Conservation (phyloP, 2,113 vertebrate species). For the Chamaetylas fuelleborni region DNA sequence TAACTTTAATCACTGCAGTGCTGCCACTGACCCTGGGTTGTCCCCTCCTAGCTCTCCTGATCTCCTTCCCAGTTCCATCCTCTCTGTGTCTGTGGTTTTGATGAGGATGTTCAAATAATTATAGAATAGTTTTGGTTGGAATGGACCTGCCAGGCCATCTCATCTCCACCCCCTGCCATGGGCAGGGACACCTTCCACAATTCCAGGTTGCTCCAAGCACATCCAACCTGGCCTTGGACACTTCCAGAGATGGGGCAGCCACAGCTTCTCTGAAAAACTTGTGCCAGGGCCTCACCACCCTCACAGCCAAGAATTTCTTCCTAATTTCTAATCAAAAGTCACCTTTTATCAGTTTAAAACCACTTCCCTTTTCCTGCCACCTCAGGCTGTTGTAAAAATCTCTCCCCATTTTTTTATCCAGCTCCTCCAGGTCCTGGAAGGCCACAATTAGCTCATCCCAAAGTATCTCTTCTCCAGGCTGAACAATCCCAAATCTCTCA, state of each 20-base stretch:
- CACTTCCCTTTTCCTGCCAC: neutral
- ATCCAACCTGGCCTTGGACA: neutral
- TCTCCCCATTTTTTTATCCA: neutral
- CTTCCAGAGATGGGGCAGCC: neutral
- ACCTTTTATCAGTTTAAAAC: neutral
- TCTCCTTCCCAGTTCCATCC: neutral
- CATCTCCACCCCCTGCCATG: neutral
- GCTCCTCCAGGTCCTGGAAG: neutral
- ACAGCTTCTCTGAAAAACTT: fast-evolving
- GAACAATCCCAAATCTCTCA: neutral
- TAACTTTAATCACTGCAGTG: neutral
- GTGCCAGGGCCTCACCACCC: fast-evolving
- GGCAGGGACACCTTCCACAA: fast-evolving
- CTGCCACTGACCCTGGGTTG: neutral
- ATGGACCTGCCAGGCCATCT: neutral
- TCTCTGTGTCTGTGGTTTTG: neutral
- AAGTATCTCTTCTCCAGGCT: neutral
- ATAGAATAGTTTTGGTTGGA: neutral
- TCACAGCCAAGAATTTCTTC: neutral
- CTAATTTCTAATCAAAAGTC: neutral
- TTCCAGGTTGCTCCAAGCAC: neutral
- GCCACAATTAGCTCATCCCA: neutral
- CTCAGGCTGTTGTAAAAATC: neutral
- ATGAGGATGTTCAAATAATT: neutral
- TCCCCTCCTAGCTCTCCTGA: neutral